Base-by-base conservation (phyloP, 2,797 vertebrate species). In the Neopelma chrysocephalum region DNA sequence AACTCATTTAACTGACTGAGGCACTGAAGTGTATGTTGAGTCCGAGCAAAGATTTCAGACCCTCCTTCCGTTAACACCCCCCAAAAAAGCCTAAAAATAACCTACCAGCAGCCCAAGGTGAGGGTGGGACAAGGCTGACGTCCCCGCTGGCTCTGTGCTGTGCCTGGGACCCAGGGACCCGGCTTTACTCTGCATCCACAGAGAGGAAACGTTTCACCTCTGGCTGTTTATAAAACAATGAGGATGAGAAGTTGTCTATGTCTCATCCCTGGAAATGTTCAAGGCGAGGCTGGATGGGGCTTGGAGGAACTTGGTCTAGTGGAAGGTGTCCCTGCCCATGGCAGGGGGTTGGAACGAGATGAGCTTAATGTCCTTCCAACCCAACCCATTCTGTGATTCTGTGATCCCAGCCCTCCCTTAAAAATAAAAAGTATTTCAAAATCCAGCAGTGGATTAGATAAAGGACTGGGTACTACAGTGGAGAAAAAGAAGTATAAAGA, bases 121-220 rank as follows among this genome's bases (percentile, higher is more conserved):
- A 48, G n/a, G 48, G 27, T 12, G 36, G 31, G 36, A 13, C 23
- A 83, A 56, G 38, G 42, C 47, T 61, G 53, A 43, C 11, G 8
- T 12, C 42, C 16, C 38, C 3, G 3, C 22, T 29, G 60, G n/a
- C 32, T 56, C 66, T 62, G 54, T 6, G 0, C 43, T 1, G 0
- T 47, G 23, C 43, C 16, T 11, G 4, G 23, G 9, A 29, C 6
- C 29, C 11, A 3, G n/a, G 23, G 29, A 36, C 15, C 4, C 1
- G 0, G 16, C 27, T 87, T 29, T 21, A 42, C 34, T 57, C 75
- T 69, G 40, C 16, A 3, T 6, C 26, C 62, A 38, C 47, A 15
- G 23, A 69, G 38, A 82, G 42, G 50, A 71, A 64, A 10, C n/a
- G 32, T 26, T 84, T 70, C 61, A 79, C 4, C 17, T 71, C 72